These are phyloP conservation scores for Homalodisca vitripennis DNA, from an alignment of 1,140 invertebrate species.

Conservation along the genomic window DNA sequence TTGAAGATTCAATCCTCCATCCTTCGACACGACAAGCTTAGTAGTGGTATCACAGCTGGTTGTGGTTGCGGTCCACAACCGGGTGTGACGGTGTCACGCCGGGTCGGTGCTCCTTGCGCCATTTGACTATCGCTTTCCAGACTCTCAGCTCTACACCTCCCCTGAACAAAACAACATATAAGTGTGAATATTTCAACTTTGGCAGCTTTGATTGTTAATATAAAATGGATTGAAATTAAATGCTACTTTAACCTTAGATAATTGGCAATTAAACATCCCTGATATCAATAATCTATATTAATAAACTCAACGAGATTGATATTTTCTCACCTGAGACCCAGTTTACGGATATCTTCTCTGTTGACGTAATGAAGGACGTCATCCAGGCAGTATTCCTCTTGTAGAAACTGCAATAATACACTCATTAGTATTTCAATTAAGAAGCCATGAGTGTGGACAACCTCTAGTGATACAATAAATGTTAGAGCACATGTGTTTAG, in stretches of 20 bases:
- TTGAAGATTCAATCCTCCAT: too few species aligned
- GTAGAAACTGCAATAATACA: slow-evolving; percentile 57
- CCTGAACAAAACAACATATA: slow-evolving; percentile 47
- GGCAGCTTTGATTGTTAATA: background rate
- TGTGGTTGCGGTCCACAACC: slow-evolving; percentile 1
- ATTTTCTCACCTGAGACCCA: slow-evolving; percentile 66
- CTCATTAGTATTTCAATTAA: slow-evolving; percentile 6
- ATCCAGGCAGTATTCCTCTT: slow-evolving; percentile 75
- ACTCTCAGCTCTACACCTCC: slow-evolving; percentile 59
- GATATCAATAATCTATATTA: too few species aligned
- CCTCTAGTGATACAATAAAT: too few species aligned
- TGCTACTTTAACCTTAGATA: background rate
- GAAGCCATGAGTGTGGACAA: too few species aligned
- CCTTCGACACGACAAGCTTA: too few species aligned
- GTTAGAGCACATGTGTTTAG: too few species aligned
- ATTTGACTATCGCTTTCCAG: slow-evolving; percentile 56
- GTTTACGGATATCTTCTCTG: slow-evolving; percentile 70
- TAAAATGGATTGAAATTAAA: background rate
- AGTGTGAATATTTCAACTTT: slow-evolving; percentile 19
- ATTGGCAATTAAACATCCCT: too few species aligned
- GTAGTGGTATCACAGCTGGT: background rate
- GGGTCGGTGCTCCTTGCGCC: slow-evolving; percentile 44
- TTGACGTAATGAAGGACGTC: slow-evolving; percentile 73
- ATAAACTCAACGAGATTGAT: too few species aligned
- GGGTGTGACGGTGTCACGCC: background rate